These are phyloP conservation scores for Phrynocephalus versicolor DNA, from an alignment of 2,113 vertebrate species.

Conservation along the genomic window DNA sequence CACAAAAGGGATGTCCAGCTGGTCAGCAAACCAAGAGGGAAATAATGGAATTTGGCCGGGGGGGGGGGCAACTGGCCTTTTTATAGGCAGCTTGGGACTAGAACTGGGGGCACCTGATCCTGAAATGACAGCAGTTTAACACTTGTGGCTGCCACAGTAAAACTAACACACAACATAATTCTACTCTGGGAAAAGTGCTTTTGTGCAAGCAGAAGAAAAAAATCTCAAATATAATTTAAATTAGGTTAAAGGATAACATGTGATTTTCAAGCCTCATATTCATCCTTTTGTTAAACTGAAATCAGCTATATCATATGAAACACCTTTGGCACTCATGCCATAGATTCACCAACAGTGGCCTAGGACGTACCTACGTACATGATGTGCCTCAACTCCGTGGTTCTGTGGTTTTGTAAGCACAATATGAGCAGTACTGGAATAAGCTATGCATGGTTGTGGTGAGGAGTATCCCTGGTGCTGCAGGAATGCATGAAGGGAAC, in stretches of 20 bases:
- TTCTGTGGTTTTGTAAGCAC: too few species aligned
- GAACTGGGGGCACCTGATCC: too few species aligned
- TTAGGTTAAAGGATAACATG: background rate
- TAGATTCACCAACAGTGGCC: too few species aligned
- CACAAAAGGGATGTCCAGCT: background rate
- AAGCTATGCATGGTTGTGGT: too few species aligned
- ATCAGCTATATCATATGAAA: background rate
- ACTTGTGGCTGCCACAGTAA: background rate
- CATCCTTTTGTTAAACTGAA: background rate
- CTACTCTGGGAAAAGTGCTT: background rate
- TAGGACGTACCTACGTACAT: too few species aligned
- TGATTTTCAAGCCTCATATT: background rate
- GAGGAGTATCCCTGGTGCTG: too few species aligned
- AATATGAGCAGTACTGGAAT: too few species aligned
- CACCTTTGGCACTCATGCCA: too few species aligned
- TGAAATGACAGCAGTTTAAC: background rate
- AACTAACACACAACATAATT: background rate
- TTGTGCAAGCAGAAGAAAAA: background rate
- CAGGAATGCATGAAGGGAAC: too few species aligned
- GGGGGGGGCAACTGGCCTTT: background rate
- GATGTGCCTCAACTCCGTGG: too few species aligned
- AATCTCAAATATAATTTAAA: background rate
- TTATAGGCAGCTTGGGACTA: background rate
- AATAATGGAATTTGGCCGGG: background rate
- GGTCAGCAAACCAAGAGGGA: background rate